Evolutionary conservation across 2,113 vertebrate genomes (phyloP), one percentile per base, ranked within the genome.

Genomic region (Peromyscus maniculatus): DNA sequence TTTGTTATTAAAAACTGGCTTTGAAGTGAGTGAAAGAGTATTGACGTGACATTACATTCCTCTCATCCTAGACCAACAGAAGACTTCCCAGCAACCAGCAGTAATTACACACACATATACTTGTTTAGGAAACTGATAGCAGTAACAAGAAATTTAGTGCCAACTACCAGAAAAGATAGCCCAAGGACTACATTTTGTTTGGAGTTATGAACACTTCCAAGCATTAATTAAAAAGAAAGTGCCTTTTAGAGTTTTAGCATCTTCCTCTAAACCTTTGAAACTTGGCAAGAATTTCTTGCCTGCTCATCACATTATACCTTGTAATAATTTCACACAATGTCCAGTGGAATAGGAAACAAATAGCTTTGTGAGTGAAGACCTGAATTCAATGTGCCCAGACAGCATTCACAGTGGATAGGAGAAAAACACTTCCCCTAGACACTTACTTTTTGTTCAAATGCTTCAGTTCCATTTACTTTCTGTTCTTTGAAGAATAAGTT

Each of bases 121-220:
- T 79, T 87, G 33, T 55, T 91, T 94, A 93, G 57, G 59, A 83
- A 82, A 82, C 31, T 87, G 87, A 57, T 84, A 93, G 90, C 11
- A 91, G 71, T 78, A 91, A 97, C 88, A 64, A 91, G 33, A 74
- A 96, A 36, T 74, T 89, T 88, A 92, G 72, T 86, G 43, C 31
- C 75, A 87, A 36, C 26, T 87, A 19, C 31, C 49, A 59, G 21
- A 88, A 97, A 96, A 87, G 36, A 62, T n/a, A 88, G 36, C 43
- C 69, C 46, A 71, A 91, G 46, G 57, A 95, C 46, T 75, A 74
- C 67, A 62, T 62, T 95, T 88, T 96, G 26, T 94, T 96, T 31
- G 77, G n/a, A 94, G 46, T 92, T 93, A 69, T 19, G 80, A 90
- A 92, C 7, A 84, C 31, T 97, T 96, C 4, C 52, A 96, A 89